phyloP scores from a whole-genome alignment of 2,888 invertebrate genomes.

The Spialia ferax region DNA sequence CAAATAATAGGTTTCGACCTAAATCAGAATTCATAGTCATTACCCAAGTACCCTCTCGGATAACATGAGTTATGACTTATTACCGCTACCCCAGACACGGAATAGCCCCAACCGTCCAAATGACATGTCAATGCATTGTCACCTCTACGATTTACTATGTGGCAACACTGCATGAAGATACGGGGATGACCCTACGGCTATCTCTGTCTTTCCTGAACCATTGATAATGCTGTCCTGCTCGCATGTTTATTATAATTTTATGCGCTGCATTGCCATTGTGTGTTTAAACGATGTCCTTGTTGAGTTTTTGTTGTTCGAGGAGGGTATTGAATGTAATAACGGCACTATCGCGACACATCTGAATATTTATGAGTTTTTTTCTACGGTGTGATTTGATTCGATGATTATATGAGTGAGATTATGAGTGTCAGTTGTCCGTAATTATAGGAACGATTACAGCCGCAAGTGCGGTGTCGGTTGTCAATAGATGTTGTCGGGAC shows the following conservation, averaged over 20 bases:
- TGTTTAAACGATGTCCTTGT: constrained; percentile 78
- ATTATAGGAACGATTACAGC: constrained; percentile 60
- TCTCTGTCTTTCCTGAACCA: constrained; percentile 40
- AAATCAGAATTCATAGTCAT: constrained; percentile 72
- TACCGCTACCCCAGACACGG: constrained; percentile 66
- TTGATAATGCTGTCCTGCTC: constrained; percentile 54
- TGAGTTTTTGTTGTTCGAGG: constrained; percentile 71
- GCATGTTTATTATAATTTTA: constrained; percentile 85
- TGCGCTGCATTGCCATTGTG: constrained; percentile 74
- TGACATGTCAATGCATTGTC: constrained; percentile 81
- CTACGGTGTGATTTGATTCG: constrained; percentile 64
- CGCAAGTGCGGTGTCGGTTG: constrained; percentile 47
- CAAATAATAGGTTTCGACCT: constrained; percentile 71
- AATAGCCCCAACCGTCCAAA: constrained; percentile 72
- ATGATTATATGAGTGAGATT: constrained; percentile 55
- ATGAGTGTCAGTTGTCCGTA: constrained; percentile 74
- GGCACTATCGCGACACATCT: constrained; percentile 58
- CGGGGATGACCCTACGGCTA: constrained; percentile 57
- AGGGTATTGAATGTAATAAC: constrained; percentile 68
- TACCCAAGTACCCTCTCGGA: constrained; percentile 65
- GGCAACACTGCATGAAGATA: constrained; percentile 56
- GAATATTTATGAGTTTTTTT: constrained; percentile 75
- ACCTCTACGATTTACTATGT: constrained; percentile 78
- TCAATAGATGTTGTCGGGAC: constrained; percentile 21
- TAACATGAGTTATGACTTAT: constrained; percentile 82